Conservation (phyloP, 2,113 vertebrate genomes). For the Sebastes schlegelii region DNA sequence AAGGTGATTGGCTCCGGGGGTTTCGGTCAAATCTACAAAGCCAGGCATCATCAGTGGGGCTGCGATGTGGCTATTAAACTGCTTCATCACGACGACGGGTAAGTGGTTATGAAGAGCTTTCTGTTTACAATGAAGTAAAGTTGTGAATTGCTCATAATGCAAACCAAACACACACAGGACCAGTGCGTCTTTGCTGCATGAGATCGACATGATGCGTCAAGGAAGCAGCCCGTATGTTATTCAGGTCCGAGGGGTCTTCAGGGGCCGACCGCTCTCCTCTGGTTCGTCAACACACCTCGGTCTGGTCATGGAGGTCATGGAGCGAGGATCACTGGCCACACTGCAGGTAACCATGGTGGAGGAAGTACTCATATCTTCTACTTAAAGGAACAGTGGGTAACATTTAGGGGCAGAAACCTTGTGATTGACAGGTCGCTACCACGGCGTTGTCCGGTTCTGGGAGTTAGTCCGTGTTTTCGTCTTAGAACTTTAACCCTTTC, state of each 20-base stretch:
- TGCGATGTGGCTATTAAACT: constrained; percentile 73
- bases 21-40: constrained; percentile 82
- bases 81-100: constrained; percentile 72
- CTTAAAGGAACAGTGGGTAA: background rate
- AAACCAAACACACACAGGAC: constrained; percentile 47
- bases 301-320: constrained; percentile 88
- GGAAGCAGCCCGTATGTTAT: constrained; percentile 75
- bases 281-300: constrained; percentile 49
- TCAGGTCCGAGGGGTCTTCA: constrained; percentile 74
- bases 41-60: constrained; percentile 66
- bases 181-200: constrained; percentile 55
- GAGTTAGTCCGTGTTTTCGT: too few relatives aligned
- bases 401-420: too few relatives aligned
- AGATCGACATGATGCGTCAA: constrained; percentile 75
- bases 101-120: background rate
- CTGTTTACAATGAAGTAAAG: background rate
- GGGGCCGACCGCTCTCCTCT: background rate
- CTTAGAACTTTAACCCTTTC: too few relatives aligned
- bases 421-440: too few relatives aligned
- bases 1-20: constrained; percentile 73
- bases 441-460: too few relatives aligned
- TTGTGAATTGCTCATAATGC: background rate
- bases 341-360: constrained; percentile 67
- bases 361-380: background rate
- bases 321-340: constrained; percentile 83